Conservation (phyloP, 2,888 invertebrate genomes). For the Sminthurides aquaticus region DNA sequence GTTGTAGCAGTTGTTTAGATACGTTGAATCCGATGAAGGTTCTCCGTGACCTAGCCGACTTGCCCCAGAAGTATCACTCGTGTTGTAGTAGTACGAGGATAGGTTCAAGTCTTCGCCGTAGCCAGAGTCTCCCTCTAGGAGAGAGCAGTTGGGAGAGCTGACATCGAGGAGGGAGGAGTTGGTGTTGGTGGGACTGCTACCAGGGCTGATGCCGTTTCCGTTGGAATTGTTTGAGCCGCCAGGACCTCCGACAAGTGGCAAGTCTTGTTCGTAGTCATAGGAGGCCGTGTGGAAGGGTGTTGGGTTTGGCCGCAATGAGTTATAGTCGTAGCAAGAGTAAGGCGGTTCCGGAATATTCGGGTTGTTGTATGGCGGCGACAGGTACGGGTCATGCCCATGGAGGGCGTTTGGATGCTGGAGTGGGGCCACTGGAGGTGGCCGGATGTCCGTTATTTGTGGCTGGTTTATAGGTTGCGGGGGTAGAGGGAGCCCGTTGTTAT, state of each 20-base stretch:
- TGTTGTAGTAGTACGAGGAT: conserved; percentile 38
- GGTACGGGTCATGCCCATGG: conserved; percentile 41
- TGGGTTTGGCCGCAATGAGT: conserved; percentile 39
- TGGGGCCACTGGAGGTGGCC: conserved; percentile 20
- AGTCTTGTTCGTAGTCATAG: conserved; percentile 41
- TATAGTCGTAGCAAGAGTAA: conserved; percentile 36
- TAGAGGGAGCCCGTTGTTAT: background rate
- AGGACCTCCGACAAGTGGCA: conserved; percentile 14
- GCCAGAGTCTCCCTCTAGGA: conserved; percentile 41
- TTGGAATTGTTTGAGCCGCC: background rate
- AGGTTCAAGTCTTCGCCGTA: conserved; percentile 37
- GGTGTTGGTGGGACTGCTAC: conserved; percentile 17
- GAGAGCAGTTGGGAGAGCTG: conserved; percentile 21
- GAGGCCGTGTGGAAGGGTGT: conserved; percentile 43
- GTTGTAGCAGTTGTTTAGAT: conserved; percentile 19
- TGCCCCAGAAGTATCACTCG: conserved; percentile 13
- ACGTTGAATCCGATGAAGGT: conserved; percentile 15
- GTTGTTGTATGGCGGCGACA: conserved; percentile 35
- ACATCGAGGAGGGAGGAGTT: conserved; percentile 15
- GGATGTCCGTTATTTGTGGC: conserved; percentile 36
- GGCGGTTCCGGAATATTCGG: conserved; percentile 18
- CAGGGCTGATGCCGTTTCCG: background rate
- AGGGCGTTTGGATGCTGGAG: conserved; percentile 8
- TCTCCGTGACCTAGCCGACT: conserved; percentile 9
- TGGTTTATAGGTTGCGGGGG: conserved; percentile 18